Conservation (phyloP, 2,113 vertebrate genomes). For the Propithecus coquereli region DNA sequence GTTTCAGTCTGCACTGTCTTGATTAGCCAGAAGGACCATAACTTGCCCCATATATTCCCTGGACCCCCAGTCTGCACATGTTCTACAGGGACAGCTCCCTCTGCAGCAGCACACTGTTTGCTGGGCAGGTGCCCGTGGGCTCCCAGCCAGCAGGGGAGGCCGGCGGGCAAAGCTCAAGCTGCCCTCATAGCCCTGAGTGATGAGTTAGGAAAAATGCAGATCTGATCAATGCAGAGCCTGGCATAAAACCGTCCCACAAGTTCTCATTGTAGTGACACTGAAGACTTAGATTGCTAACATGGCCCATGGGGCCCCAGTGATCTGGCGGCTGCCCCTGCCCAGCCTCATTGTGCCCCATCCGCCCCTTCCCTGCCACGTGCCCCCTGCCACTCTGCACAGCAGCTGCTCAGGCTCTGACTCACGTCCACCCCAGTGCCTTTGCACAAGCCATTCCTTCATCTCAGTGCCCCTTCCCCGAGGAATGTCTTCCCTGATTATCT, state of each 20-base stretch:
- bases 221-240: accelerated
- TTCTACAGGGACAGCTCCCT: background rate
- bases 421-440: background rate
- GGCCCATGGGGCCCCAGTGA: background rate
- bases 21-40: background rate
- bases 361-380: accelerated
- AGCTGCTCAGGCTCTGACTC: background rate
- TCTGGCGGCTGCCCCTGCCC: background rate
- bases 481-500: accelerated
- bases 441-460: background rate
- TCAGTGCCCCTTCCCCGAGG: background rate
- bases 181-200: background rate
- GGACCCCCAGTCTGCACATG: background rate
- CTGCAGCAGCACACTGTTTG: accelerated
- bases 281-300: accelerated
- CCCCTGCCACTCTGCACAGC: background rate
- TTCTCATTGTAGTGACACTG: accelerated
- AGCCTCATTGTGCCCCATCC: accelerated
- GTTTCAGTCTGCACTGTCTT: background rate
- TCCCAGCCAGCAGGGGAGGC: background rate
- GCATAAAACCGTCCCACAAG: accelerated
- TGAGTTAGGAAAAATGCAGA: background rate
- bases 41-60: background rate
- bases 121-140: accelerated
- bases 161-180: accelerated